phyloP scores from a whole-genome alignment of 2,797 vertebrate species.

The Argyrosomus regius region DNA sequence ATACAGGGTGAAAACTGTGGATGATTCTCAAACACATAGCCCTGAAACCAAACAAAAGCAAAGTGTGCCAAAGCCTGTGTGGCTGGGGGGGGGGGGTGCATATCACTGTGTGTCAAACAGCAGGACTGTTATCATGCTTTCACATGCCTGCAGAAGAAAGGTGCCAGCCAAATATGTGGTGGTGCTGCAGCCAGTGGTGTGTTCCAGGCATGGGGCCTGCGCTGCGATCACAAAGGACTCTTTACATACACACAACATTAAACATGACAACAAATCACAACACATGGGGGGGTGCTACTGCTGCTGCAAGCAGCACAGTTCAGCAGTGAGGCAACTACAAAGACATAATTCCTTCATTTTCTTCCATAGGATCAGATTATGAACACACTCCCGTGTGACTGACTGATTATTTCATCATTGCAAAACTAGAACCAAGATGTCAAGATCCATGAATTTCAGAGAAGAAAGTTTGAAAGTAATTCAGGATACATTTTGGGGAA shows the following conservation, averaged over 20 bases:
- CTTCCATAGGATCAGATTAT: background rate
- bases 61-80: slow-evolving; percentile 75
- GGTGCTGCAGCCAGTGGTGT: slow-evolving; percentile 52
- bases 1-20: slow-evolving; percentile 60
- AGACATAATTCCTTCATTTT: background rate
- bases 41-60: slow-evolving; percentile 70
- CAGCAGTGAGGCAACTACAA: background rate
- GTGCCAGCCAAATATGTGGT: slow-evolving; percentile 75
- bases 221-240: slow-evolving; percentile 11
- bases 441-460: background rate
- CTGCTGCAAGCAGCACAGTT: background rate
- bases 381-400: background rate
- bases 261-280: slow-evolving; percentile 12
- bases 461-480: background rate
- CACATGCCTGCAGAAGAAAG: slow-evolving; percentile 77
- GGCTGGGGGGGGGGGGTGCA: slow-evolving; percentile 28
- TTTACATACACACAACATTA: slow-evolving; percentile 22
- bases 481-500: background rate
- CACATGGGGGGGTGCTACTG: background rate
- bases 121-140: slow-evolving; percentile 80
- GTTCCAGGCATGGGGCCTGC: slow-evolving; percentile 48
- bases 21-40: slow-evolving; percentile 67
- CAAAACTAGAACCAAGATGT: background rate
- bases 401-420: background rate
- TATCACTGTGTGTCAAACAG: slow-evolving; percentile 75